phyloP scores from a whole-genome alignment of 1,140 invertebrate species.

The Triops cancriformis region DNA sequence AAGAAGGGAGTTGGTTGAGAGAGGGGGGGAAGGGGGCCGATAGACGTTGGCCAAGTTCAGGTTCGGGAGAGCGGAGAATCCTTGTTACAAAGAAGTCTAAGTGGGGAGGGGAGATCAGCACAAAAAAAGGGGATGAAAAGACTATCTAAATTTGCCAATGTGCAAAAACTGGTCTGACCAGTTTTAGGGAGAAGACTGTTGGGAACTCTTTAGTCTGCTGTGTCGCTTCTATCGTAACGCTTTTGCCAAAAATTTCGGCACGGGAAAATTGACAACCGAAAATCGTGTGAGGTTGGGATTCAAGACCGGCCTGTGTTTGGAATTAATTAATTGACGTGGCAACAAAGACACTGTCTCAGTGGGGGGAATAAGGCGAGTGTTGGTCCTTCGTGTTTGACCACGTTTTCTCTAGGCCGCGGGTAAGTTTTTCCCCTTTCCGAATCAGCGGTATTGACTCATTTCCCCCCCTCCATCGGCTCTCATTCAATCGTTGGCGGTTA shows the following conservation, averaged over 20 bases:
- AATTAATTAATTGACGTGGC: not conserved
- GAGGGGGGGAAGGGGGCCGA: not conserved
- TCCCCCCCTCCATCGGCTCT: too few species aligned
- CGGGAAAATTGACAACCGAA: not conserved
- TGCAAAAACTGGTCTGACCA: conserved; percentile 13
- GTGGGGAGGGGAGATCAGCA: not conserved
- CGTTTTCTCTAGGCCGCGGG: too few species aligned
- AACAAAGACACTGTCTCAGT: too few species aligned
- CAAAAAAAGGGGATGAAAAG: conserved; percentile 5
- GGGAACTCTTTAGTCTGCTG: conserved; percentile 4
- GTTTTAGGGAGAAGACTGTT: not conserved
- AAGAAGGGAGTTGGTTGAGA: not conserved
- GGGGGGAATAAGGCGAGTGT: too few species aligned
- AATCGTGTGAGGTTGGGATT: not conserved
- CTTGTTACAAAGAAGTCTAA: not conserved
- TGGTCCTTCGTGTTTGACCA: too few species aligned
- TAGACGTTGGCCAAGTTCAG: conserved; percentile 8
- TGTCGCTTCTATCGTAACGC: not conserved
- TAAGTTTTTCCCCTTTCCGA: too few species aligned
- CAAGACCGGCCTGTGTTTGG: not conserved
- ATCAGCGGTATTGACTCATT: too few species aligned
- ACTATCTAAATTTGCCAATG: conserved; percentile 10
- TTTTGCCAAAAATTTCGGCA: not conserved
- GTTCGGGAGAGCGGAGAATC: not conserved
- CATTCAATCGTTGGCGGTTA: conserved; percentile 13